Conservation (phyloP, 1,140 invertebrate species). For the Adoxophyes honmai region DNA sequence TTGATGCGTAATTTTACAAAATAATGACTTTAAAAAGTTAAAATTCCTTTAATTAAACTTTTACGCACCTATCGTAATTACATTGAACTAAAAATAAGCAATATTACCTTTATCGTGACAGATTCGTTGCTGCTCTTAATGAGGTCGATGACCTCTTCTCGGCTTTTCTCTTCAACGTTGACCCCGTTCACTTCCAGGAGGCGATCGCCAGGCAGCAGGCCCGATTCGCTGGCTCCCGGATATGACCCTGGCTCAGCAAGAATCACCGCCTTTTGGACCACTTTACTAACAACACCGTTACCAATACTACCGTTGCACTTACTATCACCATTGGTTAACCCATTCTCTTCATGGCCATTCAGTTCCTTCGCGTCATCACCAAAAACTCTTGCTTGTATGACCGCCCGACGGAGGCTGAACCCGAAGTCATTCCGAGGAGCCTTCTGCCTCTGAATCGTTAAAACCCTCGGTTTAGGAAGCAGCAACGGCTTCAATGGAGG, state of each 20-base stretch:
- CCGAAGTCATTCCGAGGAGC: slow-evolving; percentile 94
- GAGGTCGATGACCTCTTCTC: slow-evolving; percentile 96
- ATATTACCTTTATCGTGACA: slow-evolving; percentile 90
- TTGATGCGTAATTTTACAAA: too few species aligned
- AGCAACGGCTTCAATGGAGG: slow-evolving; percentile 86
- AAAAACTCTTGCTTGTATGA: slow-evolving; percentile 83
- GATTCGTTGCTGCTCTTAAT: slow-evolving; percentile 90
- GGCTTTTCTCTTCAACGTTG: slow-evolving; percentile 88
- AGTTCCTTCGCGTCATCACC: slow-evolving; percentile 55
- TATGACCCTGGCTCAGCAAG: slow-evolving; percentile 95
- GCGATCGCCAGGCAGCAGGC: slow-evolving; percentile 94
- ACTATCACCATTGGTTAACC: slow-evolving; percentile 55
- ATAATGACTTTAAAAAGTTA: slow-evolving; percentile 16
- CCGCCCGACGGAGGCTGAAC: slow-evolving; percentile 93
- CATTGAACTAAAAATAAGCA: neutral
- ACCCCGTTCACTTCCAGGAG: slow-evolving; percentile 94
- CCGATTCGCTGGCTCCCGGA: slow-evolving; percentile 86
- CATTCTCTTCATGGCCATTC: slow-evolving; percentile 51
- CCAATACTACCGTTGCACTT: slow-evolving; percentile 55
- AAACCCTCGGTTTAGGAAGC: slow-evolving; percentile 85
- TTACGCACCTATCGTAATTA: too few species aligned
- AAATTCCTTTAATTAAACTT: neutral
- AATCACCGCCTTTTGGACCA: slow-evolving; percentile 87
- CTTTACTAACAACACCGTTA: slow-evolving; percentile 57
- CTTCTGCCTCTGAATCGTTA: slow-evolving; percentile 89